Evolutionary conservation across 35 echinoderm and acorn worm species (phyloP), one percentile per base, ranked within the genome.

Genomic region (Patiria miniata): DNA sequence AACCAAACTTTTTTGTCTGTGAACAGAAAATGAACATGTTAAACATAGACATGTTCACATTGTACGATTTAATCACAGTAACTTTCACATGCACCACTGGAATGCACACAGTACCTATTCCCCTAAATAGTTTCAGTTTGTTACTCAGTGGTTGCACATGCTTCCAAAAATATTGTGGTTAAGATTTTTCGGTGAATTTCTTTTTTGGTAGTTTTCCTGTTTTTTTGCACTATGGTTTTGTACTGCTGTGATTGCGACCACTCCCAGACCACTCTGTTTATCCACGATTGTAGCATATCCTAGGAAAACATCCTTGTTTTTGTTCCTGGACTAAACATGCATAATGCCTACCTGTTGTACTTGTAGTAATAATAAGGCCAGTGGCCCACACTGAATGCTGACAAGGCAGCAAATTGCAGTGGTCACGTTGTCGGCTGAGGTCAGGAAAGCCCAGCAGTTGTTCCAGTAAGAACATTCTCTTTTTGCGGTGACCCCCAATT

Each of bases 241-340:
- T n/a, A n/a, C n/a, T n/a, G n/a, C n/a, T n/a, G n/a, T n/a, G n/a
- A n/a, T n/a, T n/a, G n/a, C n/a, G n/a, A n/a, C n/a, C n/a, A n/a
- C n/a, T n/a, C n/a, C n/a, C n/a, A n/a, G 26, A 14, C 23, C 23
- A 73, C 6, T 61, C 18, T 36, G 29, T 73, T 26, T 73, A 14
- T 73, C 34, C 1, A 73, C 26, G 34, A 73, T 73, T 7, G 23
- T n/a, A n/a, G 18, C 15, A 10, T 0, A 34, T 73, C 26, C 34
- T 73, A 34, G 14, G 2, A 30, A 34, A 34, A 73, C 29, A 73
- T 73, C 65, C 65, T 73, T 73, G 65, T 73, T 73, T 73, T 73
- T 73, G 65, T 73, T 32, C 34, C 65, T 34, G 34, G 65, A 14
- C 34, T 73, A 73, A 73, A 73, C 14, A 23, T 30, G 21, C 65